Conservation (phyloP, 2,888 invertebrate genomes). For the Epistrophe eligans region DNA sequence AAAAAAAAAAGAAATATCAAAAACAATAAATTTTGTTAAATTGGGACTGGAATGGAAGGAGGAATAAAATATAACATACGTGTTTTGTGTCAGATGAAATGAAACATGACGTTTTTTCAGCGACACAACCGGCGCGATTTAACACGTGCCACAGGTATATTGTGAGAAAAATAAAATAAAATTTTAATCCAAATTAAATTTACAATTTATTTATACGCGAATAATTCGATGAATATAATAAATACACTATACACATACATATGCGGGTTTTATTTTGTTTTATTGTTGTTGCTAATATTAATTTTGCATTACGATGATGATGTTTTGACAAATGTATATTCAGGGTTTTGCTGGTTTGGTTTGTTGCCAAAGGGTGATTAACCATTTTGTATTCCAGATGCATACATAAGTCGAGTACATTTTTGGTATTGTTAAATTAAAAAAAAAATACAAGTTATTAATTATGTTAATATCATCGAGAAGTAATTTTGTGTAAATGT, state of each 20-base stretch:
- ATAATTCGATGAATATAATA: not conserved
- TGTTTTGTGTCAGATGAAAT: slow-evolving; percentile 49
- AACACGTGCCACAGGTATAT: slow-evolving; percentile 51
- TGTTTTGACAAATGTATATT: slow-evolving; percentile 47
- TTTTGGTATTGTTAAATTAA: slow-evolving; percentile 46
- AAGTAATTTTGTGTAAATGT: slow-evolving; percentile 18
- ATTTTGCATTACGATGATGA: slow-evolving; percentile 50
- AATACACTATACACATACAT: not conserved
- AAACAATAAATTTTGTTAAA: slow-evolving; percentile 45
- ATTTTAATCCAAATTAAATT: slow-evolving; percentile 44
- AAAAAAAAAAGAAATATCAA: not conserved
- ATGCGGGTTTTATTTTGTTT: not conserved
- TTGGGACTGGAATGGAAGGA: not conserved
- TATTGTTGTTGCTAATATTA: not conserved
- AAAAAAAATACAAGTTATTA: slow-evolving; percentile 27
- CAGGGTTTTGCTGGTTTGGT: slow-evolving; percentile 19
- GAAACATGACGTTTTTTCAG: slow-evolving; percentile 57
- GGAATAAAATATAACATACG: slow-evolving; percentile 13
- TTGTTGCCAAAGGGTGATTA: slow-evolving; percentile 41
- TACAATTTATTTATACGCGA: slow-evolving; percentile 27
- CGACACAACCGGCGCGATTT: slow-evolving; percentile 2
- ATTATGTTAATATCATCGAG: slow-evolving; percentile 24
- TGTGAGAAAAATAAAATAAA: slow-evolving; percentile 53
- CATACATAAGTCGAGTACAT: slow-evolving; percentile 34
- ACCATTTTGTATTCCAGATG: slow-evolving; percentile 53